Evolutionary conservation across 2,797 vertebrate genomes (phyloP).

Genomic region (Pelobates cultripes): DNA sequence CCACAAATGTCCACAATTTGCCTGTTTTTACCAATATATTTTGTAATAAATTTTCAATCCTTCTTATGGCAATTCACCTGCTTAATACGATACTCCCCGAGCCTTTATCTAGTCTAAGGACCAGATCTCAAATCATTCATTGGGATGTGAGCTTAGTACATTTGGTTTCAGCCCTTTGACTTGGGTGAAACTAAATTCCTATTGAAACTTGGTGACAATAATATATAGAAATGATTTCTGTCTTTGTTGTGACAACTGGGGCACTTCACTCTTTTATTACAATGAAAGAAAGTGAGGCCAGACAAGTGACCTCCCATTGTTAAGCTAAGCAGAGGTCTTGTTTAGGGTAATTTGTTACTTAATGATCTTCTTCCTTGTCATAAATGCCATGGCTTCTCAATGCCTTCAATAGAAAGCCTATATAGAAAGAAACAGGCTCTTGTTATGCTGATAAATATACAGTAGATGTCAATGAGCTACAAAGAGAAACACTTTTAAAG

Average conservation of each 20-base stretch:
- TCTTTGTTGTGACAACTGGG: background rate
- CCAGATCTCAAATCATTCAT: slow-evolving; percentile 2
- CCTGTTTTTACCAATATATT: too few species aligned
- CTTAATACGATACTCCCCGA: background rate
- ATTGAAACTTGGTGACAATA: slow-evolving; percentile 5
- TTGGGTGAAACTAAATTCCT: background rate
- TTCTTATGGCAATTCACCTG: too few species aligned
- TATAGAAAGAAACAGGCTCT: slow-evolving; percentile 58
- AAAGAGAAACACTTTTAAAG: slow-evolving; percentile 23
- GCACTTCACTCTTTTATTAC: slow-evolving; percentile 15
- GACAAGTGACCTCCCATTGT: slow-evolving; percentile 35
- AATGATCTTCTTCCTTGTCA: slow-evolving; percentile 56
- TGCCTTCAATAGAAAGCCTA: slow-evolving; percentile 48
- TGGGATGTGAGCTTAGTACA: slow-evolving; percentile 28
- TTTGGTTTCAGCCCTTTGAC: slow-evolving; percentile 7
- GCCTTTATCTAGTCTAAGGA: background rate
- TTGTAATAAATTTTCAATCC: too few species aligned
- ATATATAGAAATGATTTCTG: slow-evolving; percentile 37
- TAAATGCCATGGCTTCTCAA: slow-evolving; percentile 38
- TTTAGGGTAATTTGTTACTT: slow-evolving; percentile 58
- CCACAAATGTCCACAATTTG: background rate
- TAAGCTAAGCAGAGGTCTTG: slow-evolving; percentile 18
- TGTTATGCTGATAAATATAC: slow-evolving; percentile 30
- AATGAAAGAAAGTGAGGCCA: slow-evolving; percentile 5
- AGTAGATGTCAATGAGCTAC: too few species aligned